Evolutionary conservation across 2,797 vertebrate genomes (phyloP).

Genomic region (Oceanodroma leucorhoa): DNA sequence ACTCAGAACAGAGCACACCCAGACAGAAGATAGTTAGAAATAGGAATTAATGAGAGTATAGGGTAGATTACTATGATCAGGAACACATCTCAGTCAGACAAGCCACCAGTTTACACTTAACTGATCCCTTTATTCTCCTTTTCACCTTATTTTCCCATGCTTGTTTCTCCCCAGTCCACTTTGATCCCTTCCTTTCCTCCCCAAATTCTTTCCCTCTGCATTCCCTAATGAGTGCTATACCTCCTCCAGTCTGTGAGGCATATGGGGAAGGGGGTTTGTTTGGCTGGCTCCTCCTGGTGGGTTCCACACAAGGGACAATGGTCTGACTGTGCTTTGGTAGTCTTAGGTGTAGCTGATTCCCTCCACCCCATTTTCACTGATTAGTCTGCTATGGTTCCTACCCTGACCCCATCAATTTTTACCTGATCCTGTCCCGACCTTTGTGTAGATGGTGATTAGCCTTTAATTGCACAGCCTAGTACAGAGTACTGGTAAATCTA

Average conservation of each 20-base stretch:
- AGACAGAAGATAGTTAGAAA: background rate
- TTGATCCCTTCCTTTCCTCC: background rate
- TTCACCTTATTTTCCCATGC: background rate
- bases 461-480: background rate
- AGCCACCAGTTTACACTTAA: background rate
- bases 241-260: background rate
- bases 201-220: fast-evolving
- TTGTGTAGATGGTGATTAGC: background rate
- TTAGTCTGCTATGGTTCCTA: background rate
- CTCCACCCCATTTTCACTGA: background rate
- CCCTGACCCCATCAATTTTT: background rate
- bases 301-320: background rate
- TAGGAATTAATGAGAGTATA: background rate
- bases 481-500: background rate
- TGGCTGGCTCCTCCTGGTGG: background rate
- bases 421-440: background rate
- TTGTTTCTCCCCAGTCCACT: background rate
- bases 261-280: background rate
- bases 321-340: background rate
- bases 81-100: background rate
- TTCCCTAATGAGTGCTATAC: background rate
- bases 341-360: fast-evolving
- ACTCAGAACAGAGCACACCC: background rate
- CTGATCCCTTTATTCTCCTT: background rate
- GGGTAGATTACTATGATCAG: background rate